Base-by-base conservation (phyloP, 2,888 invertebrate species). In the Folsomia manolachei region DNA sequence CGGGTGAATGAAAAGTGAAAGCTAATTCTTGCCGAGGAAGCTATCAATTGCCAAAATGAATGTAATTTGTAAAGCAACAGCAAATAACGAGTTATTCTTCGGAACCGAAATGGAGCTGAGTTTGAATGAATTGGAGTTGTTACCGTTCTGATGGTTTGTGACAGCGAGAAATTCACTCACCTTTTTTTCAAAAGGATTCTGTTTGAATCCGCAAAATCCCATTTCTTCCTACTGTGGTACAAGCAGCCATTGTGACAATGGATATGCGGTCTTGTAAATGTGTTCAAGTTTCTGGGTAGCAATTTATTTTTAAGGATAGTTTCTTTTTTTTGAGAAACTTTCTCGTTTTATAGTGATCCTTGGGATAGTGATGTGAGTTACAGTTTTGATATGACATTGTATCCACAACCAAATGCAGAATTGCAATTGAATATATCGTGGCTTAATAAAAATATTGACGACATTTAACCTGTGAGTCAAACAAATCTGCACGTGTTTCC, bases 1-100 rank as follows among this genome's bases (percentile, higher is more conserved):
- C 39, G 7, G 39, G 39, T 39, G 39, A 39, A 39, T 14, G 14
- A 39, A 39, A 7, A 65, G n/a, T 27, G 69, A 69, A 69, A 69
- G 23, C 61, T 69, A 69, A 69, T 69, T 69, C 69, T 61, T 69
- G 19, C 27, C 67, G 7, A 60, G 60, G 60, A n/a, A 25, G 68
- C 72, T 70, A 72, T 71, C 75, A 71, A 72, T 75, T 75, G 71
- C 63, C 51, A 52, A 61, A 75, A 72, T 75, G 69, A 69, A 71
- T 69, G 71, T 71, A 72, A 75, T 75, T 71, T 72, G 4, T 69
- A n/a, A n/a, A n/a, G n/a, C n/a, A n/a, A n/a, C n/a, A n/a, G n/a
- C n/a, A n/a, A n/a, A n/a, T n/a, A n/a, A n/a, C n/a, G n/a, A n/a
- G n/a, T n/a, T n/a, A n/a, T n/a, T n/a, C n/a, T n/a, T n/a, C n/a